Base-by-base conservation (phyloP, 2,113 vertebrate species). In the Cettia cetti region DNA sequence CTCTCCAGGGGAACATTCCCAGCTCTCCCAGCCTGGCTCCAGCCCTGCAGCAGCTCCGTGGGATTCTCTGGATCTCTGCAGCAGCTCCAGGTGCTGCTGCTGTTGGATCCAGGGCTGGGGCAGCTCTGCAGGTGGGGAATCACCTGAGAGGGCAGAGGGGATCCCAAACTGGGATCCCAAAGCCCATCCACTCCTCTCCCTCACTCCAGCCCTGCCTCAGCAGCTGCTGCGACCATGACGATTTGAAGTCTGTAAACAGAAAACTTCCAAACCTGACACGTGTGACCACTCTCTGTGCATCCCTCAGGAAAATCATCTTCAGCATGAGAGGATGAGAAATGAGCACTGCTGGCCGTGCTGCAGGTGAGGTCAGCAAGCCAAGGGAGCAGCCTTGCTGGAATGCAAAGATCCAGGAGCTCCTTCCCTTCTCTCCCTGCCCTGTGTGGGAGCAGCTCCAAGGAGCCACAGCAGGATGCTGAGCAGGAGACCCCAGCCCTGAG, bases 321-420 rank as follows among this genome's bases (percentile, higher is more conserved):
- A 50, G 50, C 47, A 6, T 0, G 15, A 60, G 42, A 20, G 49
- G n/a, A 66, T 20, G 23, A 19, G 24, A 12, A 28, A 3, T 0
- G 19, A 15, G 6, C 15, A 6, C 0, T 0, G 11, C 77, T 10
- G 27, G 10, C 44, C 0, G 0, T 19, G 63, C 15, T 3, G 16
- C 39, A 57, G 69, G 52, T 0, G 39, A 47, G 33, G 28, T 5
- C 4, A 22, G 1, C 11, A 3, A 2, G 2, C 9, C 83, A 12
- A 9, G 33, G 60, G 65, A 19, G 3, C 2, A 45, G 5, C 26
- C n/a, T 31, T 3, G 16, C 63, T 30, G 56, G n/a, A 24, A 70
- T 45, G 64, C 74, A 17, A 4, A 40, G 65, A 17, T 30, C 75
- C 5, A 10, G 9, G 18, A 44, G 42, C 57, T 57, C 59, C 49